Base-by-base conservation (phyloP, 2,113 vertebrate genomes). In the Arothron firmamentum region DNA sequence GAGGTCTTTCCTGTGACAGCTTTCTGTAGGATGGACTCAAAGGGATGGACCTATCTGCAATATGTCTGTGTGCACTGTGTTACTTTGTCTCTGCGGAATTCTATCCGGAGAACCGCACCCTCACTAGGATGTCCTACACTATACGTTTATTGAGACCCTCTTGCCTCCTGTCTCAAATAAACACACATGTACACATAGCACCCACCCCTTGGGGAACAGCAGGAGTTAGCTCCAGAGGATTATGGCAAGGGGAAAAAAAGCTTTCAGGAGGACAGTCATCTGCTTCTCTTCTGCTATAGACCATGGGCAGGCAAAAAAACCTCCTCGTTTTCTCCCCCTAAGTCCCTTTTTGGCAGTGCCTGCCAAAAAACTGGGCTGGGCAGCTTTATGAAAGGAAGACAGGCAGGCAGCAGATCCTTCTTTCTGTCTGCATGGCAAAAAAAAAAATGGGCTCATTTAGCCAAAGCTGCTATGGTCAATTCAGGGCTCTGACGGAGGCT, bases 171-270 rank as follows among this genome's bases (percentile, higher is more conserved):
- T 67, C 69, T 69, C 53, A 68, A 75, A 85, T 78, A 78, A 79
- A 85, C 74, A 73, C 57, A 70, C 51, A 52, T 5, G 6, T 23
- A 28, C 72, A 66, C 54, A 66, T 13, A 74, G 72, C 74, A 65
- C 62, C 78, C 68, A 77, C 82, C 80, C 88, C 89, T 86, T 71
- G 81, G 81, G 81, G 81, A 84, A 87, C 85, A 83, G 86, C 81
- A 87, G 89, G 81, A 89, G 85, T 78, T 83, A 56, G 88, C 88
- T 87, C 84, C 76, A 80, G 82, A 85, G 89, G 91, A 92, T 92
- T 91, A 91, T 81, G 77, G 85, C 75, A 70, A 72, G 74, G 72
- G 59, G 69, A 16, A 85, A 78, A 79, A 78, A 79, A 60, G 78
- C 79, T 84, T 87, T 85, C 80, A 85, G 85, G 82, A 89, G 82